Base-by-base conservation (phyloP, 2,888 invertebrate genomes). In the Drosophila peninsularis region DNA sequence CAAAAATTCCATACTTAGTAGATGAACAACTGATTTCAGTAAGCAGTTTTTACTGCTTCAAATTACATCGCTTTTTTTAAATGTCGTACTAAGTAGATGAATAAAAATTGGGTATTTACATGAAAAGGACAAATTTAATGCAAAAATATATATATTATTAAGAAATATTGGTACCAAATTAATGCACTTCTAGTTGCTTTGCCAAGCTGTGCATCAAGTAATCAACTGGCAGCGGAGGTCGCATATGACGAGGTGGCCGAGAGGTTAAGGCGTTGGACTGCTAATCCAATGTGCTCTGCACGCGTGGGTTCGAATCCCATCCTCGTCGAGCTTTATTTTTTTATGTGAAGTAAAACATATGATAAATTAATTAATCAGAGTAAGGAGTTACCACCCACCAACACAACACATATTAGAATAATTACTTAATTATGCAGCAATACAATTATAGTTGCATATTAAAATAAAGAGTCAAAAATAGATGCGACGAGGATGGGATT, bases 241-340 rank as follows among this genome's bases (percentile, higher is more conserved):
- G 24, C 53, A 63, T 67, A 70, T 79, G 95, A 95, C 95, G 95
- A 95, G 95, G 95, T 95, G 95, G 95, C 95, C 95, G 95, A 95
- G 95, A 95, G 95, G 95, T 95, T 95, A 95, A 95, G 95, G 95
- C 95, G 95, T 95, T 95, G 95, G 95, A 95, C 95, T 95, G 95
- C 95, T 95, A 95, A 95, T 95, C 95, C 95, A 95, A 95, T 95
- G 95, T 95, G 95, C 95, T 95, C 95, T 95, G 95, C 95, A 95
- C 95, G 95, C 95, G 95, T 95, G 95, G 95, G 95, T 95, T 95
- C 95, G 95, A 95, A 95, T 95, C 95, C 95, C 95, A 95, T 95
- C 95, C 94, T 95, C 95, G 95, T 95, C 95, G 94, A 13, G 0
- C 2, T 2, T 0, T 3, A 6, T 10, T 42, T 56, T 56, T 44